Conservation (phyloP, 1,140 invertebrate species). For the Sycophila sp. region DNA sequence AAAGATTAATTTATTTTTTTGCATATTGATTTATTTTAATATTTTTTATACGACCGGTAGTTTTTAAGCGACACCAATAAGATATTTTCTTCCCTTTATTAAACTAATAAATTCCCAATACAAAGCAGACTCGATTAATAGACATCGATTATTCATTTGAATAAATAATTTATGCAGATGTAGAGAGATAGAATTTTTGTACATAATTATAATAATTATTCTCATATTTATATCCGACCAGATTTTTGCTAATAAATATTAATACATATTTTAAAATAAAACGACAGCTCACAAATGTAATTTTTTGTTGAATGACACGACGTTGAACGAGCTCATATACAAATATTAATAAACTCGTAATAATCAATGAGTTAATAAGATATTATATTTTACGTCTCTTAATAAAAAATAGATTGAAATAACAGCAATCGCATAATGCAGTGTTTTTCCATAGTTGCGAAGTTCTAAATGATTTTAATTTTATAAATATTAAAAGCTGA, state of each 20-base stretch:
- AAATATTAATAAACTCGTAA: too few species aligned
- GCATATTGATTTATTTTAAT: slow-evolving; percentile 34
- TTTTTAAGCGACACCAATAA: slow-evolving; percentile 3
- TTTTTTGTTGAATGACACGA: slow-evolving; percentile 1
- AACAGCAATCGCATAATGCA: background rate
- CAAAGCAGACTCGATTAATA: slow-evolving; percentile 5
- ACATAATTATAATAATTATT: slow-evolving; percentile 24
- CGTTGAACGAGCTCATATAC: too few species aligned
- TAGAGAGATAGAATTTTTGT: slow-evolving; percentile 12
- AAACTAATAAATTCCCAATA: slow-evolving; percentile 3
- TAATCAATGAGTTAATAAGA: too few species aligned
- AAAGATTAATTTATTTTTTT: slow-evolving; percentile 26
- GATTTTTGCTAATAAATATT: slow-evolving; percentile 22
- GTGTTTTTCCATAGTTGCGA: background rate
- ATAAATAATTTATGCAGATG: slow-evolving; percentile 13
- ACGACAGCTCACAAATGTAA: too few species aligned
- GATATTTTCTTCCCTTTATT: slow-evolving; percentile 6
- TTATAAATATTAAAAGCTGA: slow-evolving; percentile 11
- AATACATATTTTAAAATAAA: too few species aligned
- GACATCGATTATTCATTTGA: slow-evolving; percentile 11
- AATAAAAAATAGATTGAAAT: too few species aligned
- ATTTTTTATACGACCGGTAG: slow-evolving; percentile 4
- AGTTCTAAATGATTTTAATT: slow-evolving; percentile 19
- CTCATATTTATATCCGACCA: slow-evolving; percentile 6
- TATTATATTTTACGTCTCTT: too few species aligned